Percentiles rank a stretch among this genome's conserved stretches.
phyloP scores from a whole-genome alignment of 2,113 vertebrate species.

The Baryphthengus martii region DNA sequence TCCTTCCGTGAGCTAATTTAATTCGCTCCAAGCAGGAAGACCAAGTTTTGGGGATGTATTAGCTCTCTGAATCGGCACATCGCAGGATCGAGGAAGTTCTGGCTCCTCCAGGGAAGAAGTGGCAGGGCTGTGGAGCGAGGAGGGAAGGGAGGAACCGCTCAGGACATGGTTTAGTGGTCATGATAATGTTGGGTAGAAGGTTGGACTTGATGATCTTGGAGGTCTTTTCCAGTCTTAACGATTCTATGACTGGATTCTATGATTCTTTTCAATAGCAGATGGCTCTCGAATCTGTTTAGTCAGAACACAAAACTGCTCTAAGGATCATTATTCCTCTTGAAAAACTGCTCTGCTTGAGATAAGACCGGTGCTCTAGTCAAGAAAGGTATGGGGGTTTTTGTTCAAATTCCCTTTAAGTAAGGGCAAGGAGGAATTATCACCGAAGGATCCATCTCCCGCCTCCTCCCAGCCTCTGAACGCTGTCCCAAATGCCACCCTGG shows the following conservation, averaged over 20 bases:
- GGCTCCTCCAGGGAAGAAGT: not conserved
- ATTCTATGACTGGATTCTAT: no score
- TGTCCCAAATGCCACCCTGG: not conserved
- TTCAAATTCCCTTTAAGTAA: not conserved
- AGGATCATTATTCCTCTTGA: no score
- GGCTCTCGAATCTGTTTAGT: not conserved
- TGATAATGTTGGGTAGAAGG: no score
- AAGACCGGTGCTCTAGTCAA: not conserved
- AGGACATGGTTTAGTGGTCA: no score
- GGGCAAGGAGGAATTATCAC: not conserved
- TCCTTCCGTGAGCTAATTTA: not conserved
- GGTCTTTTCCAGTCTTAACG: no score
- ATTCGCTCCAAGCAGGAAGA: not conserved
- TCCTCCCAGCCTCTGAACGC: not conserved
- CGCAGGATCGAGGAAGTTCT: not conserved
- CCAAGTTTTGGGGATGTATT: not conserved
- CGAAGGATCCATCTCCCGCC: not conserved
- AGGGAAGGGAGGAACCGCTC: not conserved
- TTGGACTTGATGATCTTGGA: no score
- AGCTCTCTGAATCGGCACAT: constrained; percentile 14
- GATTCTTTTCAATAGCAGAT: not conserved
- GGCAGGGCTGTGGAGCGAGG: not conserved
- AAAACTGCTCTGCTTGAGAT: no score
- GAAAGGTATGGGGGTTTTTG: not conserved
- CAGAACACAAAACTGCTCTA: not conserved